Conservation (phyloP, 2,888 invertebrate genomes). For the Timema podura region DNA sequence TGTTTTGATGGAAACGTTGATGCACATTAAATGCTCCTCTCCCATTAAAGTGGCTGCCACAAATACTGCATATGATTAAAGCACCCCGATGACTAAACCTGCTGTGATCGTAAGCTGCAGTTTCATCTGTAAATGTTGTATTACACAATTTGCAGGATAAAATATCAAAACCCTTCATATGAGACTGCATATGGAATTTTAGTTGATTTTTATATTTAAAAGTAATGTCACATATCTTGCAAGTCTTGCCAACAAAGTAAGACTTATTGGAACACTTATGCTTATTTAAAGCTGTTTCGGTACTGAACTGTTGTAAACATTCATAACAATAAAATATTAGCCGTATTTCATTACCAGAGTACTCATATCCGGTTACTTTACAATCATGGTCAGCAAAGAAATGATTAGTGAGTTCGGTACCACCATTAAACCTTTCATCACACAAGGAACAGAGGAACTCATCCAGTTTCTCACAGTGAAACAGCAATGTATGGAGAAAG, state of each 20-base stretch:
- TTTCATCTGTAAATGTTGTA: conserved; percentile 44
- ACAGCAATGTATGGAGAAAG: conserved; percentile 10
- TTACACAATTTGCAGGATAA: conserved; percentile 31
- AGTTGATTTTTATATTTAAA: conserved; percentile 52
- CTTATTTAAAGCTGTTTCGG: conserved; percentile 30
- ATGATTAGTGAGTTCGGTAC: neutral
- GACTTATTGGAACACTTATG: conserved; percentile 10
- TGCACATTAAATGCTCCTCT: conserved; percentile 45
- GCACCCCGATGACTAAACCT: conserved; percentile 27
- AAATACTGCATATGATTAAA: conserved; percentile 31
- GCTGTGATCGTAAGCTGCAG: conserved; percentile 51
- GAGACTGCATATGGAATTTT: conserved; percentile 52
- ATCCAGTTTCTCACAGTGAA: neutral
- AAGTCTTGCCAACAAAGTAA: conserved; percentile 20
- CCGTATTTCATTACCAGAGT: neutral
- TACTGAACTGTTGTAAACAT: conserved; percentile 50
- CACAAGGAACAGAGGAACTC: neutral
- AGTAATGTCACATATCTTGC: conserved; percentile 44
- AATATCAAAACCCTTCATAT: conserved; percentile 27
- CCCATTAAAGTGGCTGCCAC: conserved; percentile 31
- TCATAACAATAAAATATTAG: conserved; percentile 35
- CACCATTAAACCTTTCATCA: neutral
- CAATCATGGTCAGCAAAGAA: neutral
- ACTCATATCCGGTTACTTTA: neutral
- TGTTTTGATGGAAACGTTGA: conserved; percentile 46